Conservation (phyloP, 2,888 invertebrate species). For the Epistrophe eligans region DNA sequence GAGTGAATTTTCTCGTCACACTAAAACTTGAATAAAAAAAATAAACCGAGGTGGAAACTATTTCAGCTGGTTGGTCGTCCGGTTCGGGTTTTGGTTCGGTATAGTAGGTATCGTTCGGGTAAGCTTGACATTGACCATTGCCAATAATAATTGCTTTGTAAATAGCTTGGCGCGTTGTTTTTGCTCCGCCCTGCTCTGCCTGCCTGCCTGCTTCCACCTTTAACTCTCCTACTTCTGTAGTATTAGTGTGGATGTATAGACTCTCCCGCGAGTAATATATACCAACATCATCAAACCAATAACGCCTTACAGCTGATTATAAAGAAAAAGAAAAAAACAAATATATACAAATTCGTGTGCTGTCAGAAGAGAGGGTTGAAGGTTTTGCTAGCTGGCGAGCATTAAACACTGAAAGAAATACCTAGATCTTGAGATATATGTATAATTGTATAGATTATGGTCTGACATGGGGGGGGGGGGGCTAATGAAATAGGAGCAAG, state of each 20-base stretch:
- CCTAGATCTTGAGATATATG: conserved; percentile 36
- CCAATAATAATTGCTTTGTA: conserved; percentile 73
- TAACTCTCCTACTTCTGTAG: background rate
- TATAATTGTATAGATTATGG: background rate
- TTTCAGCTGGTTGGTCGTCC: conserved; percentile 66
- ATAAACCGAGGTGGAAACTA: conserved; percentile 68
- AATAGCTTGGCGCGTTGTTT: conserved; percentile 48
- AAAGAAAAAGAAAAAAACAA: background rate
- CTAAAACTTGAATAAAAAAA: conserved; percentile 57
- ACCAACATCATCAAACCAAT: conserved; percentile 15
- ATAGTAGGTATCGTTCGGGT: conserved; percentile 16
- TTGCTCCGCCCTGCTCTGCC: background rate
- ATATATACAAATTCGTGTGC: conserved; percentile 8
- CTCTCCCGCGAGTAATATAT: conserved; percentile 10
- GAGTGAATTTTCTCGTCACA: conserved; percentile 68
- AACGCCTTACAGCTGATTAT: conserved; percentile 38
- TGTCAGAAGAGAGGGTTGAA: conserved; percentile 63
- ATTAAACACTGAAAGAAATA: conserved; percentile 35
- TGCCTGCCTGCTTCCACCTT: conserved; percentile 2
- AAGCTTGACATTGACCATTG: conserved; percentile 73
- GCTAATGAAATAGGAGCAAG: conserved; percentile 16
- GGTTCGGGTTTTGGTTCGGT: conserved; percentile 10
- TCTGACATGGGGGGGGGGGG: background rate
- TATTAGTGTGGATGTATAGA: background rate
- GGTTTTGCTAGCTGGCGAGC: conserved; percentile 33